Base-by-base conservation (phyloP, 2,888 invertebrate species). In the Drosophila neutralis region DNA sequence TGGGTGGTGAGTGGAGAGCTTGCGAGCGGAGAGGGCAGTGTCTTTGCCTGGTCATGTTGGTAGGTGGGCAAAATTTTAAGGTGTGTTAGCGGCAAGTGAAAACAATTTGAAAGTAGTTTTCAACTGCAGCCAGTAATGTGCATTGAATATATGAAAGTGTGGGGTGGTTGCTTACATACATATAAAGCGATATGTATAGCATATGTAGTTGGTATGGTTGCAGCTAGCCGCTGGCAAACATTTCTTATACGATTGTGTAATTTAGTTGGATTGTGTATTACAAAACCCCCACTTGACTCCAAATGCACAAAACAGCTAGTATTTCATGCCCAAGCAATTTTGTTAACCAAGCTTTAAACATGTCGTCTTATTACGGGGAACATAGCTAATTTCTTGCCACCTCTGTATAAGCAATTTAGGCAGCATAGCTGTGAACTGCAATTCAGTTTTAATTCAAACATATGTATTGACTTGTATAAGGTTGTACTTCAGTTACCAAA, bases 81-180 rank as follows among this genome's bases (percentile, higher is more conserved):
- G 49, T 65, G 64, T 36, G 35, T 52, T 77, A 31, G 88, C 56
- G 52, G 78, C 81, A 83, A 84, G 89, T 89, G 89, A 89, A 84
- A 84, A 81, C 73, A 67, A 76, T 86, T 86, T 76, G 84, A 84
- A 84, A 89, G 83, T 83, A 57, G 86, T 87, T 85, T 82, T 65
- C 40, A 71, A 83, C 68, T 82, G 83, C 71, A 65, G 59, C 83
- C 6, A 21, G 42, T 63, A 58, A 67, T 51, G 62, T 31, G 61
- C 48, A 54, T 53, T 54, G 59, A 15, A 45, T 61, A 52, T 53
- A 57, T 53, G 63, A 35, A 35, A 67, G 51, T 65, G 45, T 69
- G 76, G 60, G 71, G 61, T 64, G 65, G 62, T 53, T 29, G 27
- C 27, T 21, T 45, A 52, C 8, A 45, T 48, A 58, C 42, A 21